These are phyloP conservation scores for Uloborus plumipes DNA, from an alignment of 2,888 invertebrate species.

Conservation along the genomic window DNA sequence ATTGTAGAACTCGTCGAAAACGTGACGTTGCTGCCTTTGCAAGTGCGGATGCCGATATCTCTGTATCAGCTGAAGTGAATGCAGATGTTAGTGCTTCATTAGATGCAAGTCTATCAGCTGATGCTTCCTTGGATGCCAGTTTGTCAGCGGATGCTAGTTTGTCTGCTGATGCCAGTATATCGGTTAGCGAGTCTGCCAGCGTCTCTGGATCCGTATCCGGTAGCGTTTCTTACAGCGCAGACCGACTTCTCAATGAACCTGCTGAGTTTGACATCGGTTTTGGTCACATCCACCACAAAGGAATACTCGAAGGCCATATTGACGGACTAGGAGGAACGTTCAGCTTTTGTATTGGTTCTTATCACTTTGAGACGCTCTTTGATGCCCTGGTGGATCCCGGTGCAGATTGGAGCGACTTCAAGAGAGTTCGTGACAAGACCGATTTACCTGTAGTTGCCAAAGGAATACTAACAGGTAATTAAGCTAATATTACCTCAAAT, in stretches of 20 bases:
- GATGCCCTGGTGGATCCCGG: not conserved
- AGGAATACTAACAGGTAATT: slow-evolving; percentile 1
- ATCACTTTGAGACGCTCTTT: not conserved
- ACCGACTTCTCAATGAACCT: not conserved
- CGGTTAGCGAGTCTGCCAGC: not conserved
- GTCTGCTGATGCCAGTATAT: not conserved
- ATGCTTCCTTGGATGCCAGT: not conserved
- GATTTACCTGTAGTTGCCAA: slow-evolving; percentile 2
- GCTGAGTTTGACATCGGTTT: not conserved
- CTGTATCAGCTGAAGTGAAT: not conserved
- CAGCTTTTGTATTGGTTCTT: not conserved
- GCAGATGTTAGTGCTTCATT: no score
- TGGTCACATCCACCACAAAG: not conserved
- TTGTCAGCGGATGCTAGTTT: not conserved
- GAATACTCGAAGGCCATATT: not conserved
- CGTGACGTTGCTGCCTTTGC: no score
- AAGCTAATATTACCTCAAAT: not conserved
- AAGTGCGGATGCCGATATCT: not conserved
- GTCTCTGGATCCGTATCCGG: not conserved
- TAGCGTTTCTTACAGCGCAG: not conserved
- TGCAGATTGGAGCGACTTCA: slow-evolving; percentile 2
- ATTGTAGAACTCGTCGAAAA: no score
- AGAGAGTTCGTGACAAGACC: not conserved
- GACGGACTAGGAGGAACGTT: not conserved
- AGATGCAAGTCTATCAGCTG: no score